Conservation (phyloP, 2,888 invertebrate genomes). For the Acrobeloides nanus region DNA sequence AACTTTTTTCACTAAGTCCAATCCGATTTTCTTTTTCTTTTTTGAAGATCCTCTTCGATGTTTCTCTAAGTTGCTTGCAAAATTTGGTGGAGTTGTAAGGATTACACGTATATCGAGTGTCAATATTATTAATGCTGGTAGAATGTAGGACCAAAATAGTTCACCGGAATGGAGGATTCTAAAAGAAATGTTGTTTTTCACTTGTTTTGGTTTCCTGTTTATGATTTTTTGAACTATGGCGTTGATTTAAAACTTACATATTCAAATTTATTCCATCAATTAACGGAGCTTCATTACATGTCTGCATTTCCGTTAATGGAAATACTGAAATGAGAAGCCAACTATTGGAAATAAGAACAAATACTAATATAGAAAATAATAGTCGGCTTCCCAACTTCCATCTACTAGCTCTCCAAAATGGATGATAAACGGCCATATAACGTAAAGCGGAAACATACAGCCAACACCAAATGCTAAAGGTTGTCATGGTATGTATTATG, state of each 20-base stretch:
- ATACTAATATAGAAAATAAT: conserved; percentile 12
- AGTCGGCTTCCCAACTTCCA: conserved; percentile 18
- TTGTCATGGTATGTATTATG: conserved; percentile 24
- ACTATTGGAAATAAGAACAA: conserved; percentile 14
- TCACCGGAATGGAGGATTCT: conserved; percentile 20
- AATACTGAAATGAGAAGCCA: conserved; percentile 20
- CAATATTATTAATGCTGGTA: conserved; percentile 22
- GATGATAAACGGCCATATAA: conserved; percentile 27
- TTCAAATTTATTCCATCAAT: conserved; percentile 15
- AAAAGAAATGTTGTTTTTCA: too few species aligned
- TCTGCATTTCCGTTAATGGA: conserved; percentile 5
- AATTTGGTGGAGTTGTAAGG: conserved; percentile 19
- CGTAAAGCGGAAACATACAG: conserved; percentile 24
- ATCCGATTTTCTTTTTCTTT: conserved; percentile 1
- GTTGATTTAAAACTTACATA: conserved; percentile 6
- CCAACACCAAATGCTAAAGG: conserved; percentile 27
- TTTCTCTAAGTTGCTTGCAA: conserved; percentile 6
- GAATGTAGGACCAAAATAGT: conserved; percentile 21
- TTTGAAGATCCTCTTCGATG: neutral
- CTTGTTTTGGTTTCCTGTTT: too few species aligned
- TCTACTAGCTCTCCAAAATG: conserved; percentile 21
- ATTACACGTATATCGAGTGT: conserved; percentile 19
- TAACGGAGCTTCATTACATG: conserved; percentile 19
- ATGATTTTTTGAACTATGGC: neutral
- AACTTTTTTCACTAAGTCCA: too few species aligned